These are phyloP conservation scores for Xenopus tropicalis DNA, from an alignment of 2,113 vertebrate genomes.

Conservation along the genomic window UCB_Xtro_10.0 CM004443.2:74498501-74499000, in stretches of 20 bases:
- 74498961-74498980: slow-evolving; percentile 67
- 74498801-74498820: slow-evolving; percentile 77
- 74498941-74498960: slow-evolving; percentile 80
- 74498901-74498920: slow-evolving; percentile 61
- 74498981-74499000: slow-evolving; percentile 71
- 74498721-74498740: slow-evolving; percentile 70
- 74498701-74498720: slow-evolving; percentile 61
- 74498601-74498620: slow-evolving; percentile 61
- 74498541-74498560: slow-evolving; percentile 61
- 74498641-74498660: slow-evolving; percentile 80
- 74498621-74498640: slow-evolving; percentile 89
- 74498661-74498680: slow-evolving; percentile 52
- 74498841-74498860: slow-evolving; percentile 81
- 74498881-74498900: slow-evolving; percentile 60
- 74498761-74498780: slow-evolving; percentile 91
- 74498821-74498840: slow-evolving; percentile 87
- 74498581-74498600: slow-evolving; percentile 44
- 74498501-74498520: slow-evolving; percentile 64
- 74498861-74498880: slow-evolving; percentile 65
- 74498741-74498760: slow-evolving; percentile 82
- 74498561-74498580: slow-evolving; percentile 40
- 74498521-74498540: slow-evolving; percentile 66
- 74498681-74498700: slow-evolving; percentile 68
- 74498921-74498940: slow-evolving; percentile 56
- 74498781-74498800: slow-evolving; percentile 87